These are phyloP conservation scores for Saccopteryx leptura DNA, from an alignment of 2,113 vertebrate genomes.

Conservation along the genomic window DNA sequence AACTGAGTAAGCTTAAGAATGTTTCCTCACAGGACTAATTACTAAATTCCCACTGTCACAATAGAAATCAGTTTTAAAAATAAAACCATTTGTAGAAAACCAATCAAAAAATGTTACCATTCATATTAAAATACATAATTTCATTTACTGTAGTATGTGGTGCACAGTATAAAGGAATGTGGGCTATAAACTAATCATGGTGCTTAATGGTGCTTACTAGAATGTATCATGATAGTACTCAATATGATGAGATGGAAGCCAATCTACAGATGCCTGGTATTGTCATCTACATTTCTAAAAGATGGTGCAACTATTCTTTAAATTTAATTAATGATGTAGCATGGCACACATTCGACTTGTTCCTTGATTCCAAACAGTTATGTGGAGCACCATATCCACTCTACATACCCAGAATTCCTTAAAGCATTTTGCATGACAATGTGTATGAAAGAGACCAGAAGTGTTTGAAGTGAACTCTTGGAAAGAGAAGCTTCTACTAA, in stretches of 20 bases:
- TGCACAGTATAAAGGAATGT: background rate
- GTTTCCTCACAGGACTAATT: slow-evolving; percentile 54
- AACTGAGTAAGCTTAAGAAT: background rate
- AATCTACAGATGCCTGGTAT: background rate
- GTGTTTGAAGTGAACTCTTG: background rate
- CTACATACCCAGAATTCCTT: background rate
- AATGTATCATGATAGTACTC: background rate
- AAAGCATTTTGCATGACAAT: background rate
- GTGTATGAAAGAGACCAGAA: background rate
- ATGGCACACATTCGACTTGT: background rate
- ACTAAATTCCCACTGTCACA: slow-evolving; percentile 24
- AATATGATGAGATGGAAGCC: background rate
- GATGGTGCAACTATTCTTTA: background rate
- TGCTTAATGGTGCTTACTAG: background rate
- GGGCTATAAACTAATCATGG: background rate
- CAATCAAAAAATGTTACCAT: background rate
- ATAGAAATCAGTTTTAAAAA: slow-evolving; percentile 20
- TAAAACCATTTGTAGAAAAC: slow-evolving; percentile 16
- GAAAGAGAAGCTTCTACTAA: background rate
- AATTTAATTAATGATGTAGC: background rate
- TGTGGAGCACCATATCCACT: background rate
- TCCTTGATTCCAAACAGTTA: background rate
- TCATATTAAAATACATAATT: background rate
- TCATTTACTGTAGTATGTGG: background rate
- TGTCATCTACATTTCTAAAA: background rate